These are phyloP conservation scores for Apus apus DNA, from an alignment of 2,113 vertebrate species.

Conservation along the genomic window DNA sequence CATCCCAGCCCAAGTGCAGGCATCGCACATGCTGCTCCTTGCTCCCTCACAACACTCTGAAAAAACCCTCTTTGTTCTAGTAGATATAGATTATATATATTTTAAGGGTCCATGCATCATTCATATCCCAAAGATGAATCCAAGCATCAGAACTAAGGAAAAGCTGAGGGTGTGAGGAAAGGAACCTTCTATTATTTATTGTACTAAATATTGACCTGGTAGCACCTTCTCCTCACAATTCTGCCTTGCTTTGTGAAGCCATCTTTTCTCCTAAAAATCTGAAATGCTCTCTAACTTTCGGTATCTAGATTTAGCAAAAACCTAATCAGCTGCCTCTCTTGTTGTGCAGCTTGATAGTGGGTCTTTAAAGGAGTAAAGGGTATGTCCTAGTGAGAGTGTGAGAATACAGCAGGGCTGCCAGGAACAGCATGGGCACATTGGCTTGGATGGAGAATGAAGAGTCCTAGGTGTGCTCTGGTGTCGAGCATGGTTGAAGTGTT, in stretches of 20 bases:
- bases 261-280: background rate
- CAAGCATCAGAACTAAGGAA: conserved; percentile 29
- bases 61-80: conserved; percentile 70
- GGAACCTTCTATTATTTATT: conserved; percentile 46
- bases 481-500: background rate
- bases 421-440: background rate
- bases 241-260: background rate
- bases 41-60: conserved; percentile 19
- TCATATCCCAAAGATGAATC: conserved; percentile 70
- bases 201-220: conserved; percentile 26
- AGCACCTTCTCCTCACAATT: background rate
- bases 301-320: background rate
- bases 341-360: background rate
- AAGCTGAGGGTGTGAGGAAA: background rate
- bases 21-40: background rate
- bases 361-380: background rate
- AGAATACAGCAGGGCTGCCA: background rate
- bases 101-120: conserved; percentile 75
- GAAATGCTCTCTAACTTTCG: background rate
- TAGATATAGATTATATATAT: conserved; percentile 69
- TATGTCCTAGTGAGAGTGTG: background rate
- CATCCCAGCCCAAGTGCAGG: background rate
- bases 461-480: background rate
- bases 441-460: background rate
- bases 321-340: background rate